A percentile compares a stretch with the other conserved stretches of the same genome.
Evolutionary conservation across 2,797 vertebrate genomes (phyloP).

Genomic region (Lacerta agilis): DNA sequence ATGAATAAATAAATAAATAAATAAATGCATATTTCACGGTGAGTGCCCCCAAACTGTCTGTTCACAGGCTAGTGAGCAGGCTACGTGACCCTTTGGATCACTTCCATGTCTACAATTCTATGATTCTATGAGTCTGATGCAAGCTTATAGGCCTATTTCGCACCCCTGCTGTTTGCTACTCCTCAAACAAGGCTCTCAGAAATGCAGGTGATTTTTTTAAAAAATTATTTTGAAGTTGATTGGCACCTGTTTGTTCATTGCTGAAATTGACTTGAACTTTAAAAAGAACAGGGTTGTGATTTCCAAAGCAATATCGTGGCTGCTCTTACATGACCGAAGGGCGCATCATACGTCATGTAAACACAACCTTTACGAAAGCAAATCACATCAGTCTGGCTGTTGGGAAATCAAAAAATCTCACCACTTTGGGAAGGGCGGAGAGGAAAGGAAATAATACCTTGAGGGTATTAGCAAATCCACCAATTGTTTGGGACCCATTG

Average conservation of each 20-base stretch:
- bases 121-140: not conserved
- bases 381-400: not conserved
- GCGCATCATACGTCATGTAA: not conserved
- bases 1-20: no score
- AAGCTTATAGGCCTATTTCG: not conserved
- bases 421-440: no score
- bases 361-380: not conserved
- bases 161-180: not conserved
- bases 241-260: no score
- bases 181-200: not conserved
- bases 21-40: not conserved
- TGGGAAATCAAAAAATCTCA: no score
- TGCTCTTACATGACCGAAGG: not conserved
- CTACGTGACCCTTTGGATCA: no score
- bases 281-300: not conserved
- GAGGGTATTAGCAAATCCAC: not conserved
- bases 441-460: not conserved
- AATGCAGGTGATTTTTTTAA: not conserved
- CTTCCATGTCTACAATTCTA: no score
- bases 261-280: not conserved
- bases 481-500: no score
- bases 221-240: not conserved
- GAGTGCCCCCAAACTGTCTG: not conserved
- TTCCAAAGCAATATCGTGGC: not conserved
- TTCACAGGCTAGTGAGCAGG: not conserved